Conservation (phyloP, 2,113 vertebrate genomes). For the Condylura cristata region DNA sequence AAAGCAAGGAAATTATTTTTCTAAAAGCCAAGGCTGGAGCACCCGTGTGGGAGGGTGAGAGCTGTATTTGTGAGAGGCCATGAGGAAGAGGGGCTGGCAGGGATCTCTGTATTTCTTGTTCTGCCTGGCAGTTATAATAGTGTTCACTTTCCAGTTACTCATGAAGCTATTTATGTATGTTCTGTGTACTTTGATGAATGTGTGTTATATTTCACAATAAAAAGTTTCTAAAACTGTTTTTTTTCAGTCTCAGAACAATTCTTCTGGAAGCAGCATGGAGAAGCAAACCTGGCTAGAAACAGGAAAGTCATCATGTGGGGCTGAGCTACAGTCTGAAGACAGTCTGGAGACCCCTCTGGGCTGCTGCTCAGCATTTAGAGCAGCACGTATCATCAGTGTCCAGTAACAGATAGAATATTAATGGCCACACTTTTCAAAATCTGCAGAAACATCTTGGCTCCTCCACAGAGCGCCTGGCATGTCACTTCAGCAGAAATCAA, state of each 20-base stretch:
- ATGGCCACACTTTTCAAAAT: constrained; percentile 48
- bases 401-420: background rate
- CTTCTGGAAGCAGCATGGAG: background rate
- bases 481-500: constrained; percentile 28
- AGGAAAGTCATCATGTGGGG: background rate
- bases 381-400: background rate
- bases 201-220: background rate
- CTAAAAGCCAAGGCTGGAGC: background rate
- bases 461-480: background rate
- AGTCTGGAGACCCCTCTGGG: background rate
- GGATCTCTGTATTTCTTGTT: background rate
- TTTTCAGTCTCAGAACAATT: background rate
- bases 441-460: constrained; percentile 20
- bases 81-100: too few relatives aligned
- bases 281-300: background rate
- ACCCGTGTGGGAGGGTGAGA: background rate
- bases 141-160: background rate
- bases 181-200: background rate
- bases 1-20: background rate
- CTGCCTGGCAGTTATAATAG: background rate
- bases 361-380: background rate
- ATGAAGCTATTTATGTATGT: background rate
- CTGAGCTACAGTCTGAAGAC: background rate
- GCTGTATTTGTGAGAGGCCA: background rate
- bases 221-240: background rate